Evolutionary conservation across 2,113 vertebrate genomes (phyloP).

Genomic region (Poicephalus gulielmi): DNA sequence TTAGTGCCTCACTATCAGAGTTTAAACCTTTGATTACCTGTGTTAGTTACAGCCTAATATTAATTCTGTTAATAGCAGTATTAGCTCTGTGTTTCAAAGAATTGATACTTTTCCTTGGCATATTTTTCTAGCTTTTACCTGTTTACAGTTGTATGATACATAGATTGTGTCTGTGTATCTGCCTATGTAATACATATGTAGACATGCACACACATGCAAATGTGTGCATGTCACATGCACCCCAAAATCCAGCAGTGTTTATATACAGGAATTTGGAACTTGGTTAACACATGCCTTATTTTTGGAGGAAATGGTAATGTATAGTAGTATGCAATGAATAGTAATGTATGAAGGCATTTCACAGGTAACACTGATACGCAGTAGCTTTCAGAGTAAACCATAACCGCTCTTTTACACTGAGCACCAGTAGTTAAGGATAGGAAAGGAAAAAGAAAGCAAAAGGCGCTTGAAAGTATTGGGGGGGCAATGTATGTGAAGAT

Average conservation of each 20-base stretch:
- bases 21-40: background rate
- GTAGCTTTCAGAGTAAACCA: background rate
- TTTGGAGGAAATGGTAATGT: background rate
- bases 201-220: background rate
- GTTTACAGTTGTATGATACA: background rate
- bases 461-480: background rate
- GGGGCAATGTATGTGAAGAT: background rate
- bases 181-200: background rate
- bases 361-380: background rate
- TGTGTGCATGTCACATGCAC: background rate
- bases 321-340: background rate
- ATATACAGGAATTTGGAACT: background rate
- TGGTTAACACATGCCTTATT: background rate
- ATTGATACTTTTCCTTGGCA: background rate
- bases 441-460: background rate
- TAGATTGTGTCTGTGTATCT: background rate
- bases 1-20: background rate
- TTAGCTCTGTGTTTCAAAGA: background rate
- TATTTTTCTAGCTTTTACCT: background rate
- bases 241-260: background rate
- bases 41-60: background rate
- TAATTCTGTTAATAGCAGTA: background rate
- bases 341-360: background rate
- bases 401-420: background rate
- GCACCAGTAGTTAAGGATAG: background rate